Evolutionary conservation across 1,140 invertebrate species (phyloP).

Genomic region (Melipona quadrifasciata): DNA sequence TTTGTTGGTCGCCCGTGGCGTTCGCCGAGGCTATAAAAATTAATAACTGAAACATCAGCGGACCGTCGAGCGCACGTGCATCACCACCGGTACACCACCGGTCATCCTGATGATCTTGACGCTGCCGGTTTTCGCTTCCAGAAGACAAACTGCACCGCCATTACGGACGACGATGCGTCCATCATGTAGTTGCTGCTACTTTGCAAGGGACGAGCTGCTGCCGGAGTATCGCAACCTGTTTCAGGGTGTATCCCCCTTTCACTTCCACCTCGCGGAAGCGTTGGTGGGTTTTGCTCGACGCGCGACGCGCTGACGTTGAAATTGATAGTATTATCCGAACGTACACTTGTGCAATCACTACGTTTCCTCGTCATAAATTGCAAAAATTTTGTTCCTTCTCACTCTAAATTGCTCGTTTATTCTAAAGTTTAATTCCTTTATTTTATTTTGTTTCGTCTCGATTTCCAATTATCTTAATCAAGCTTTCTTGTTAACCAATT

Average conservation of each 20-base stretch:
- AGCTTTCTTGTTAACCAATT: too few species aligned
- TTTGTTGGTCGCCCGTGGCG: background rate
- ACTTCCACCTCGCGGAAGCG: background rate
- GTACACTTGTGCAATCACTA: background rate
- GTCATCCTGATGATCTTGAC: conserved; percentile 1
- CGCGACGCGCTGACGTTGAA: background rate
- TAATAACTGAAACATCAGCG: conserved; percentile 44
- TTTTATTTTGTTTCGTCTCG: background rate
- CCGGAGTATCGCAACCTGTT: background rate
- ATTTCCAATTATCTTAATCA: too few species aligned
- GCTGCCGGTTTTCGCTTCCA: conserved; percentile 22
- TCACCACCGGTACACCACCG: background rate
- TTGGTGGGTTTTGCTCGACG: background rate
- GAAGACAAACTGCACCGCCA: conserved; percentile 28
- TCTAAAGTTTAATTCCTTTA: background rate
- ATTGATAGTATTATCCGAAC: background rate
- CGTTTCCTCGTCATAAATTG: background rate
- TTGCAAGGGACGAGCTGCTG: background rate
- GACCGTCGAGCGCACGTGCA: background rate
- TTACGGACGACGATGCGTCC: conserved; percentile 21
- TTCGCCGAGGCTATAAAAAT: conserved; percentile 34
- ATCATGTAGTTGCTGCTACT: conserved; percentile 4
- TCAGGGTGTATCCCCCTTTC: background rate
- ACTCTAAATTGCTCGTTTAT: background rate
- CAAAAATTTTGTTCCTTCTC: background rate